Evolutionary conservation across 2,113 vertebrate species (phyloP).

Genomic region (Nerophis ophidion): DNA sequence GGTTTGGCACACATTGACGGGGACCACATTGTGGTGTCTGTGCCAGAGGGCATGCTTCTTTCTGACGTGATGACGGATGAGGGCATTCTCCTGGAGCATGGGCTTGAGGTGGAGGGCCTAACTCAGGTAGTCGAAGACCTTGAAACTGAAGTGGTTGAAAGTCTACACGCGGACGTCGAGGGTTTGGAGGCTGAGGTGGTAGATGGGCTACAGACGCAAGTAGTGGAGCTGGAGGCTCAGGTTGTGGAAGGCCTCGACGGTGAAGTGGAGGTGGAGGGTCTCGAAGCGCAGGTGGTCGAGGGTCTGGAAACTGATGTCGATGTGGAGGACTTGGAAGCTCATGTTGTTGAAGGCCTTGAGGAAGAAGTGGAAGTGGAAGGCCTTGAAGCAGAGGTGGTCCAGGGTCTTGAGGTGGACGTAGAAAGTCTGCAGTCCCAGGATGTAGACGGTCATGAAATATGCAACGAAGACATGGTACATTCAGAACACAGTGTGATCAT

Average conservation of each 20-base stretch:
- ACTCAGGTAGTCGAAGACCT: conserved; percentile 81
- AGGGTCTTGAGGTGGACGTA: conserved; percentile 77
- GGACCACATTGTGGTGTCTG: conserved; percentile 97
- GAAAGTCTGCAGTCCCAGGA: conserved; percentile 64
- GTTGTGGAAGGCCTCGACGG: conserved; percentile 81
- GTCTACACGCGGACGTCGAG: conserved; percentile 71
- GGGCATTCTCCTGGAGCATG: conserved; percentile 89
- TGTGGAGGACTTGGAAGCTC: conserved; percentile 69
- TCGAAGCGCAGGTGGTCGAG: conserved; percentile 58
- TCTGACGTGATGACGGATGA: conserved; percentile 95
- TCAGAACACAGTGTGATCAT: conserved; percentile 86
- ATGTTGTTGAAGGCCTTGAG: conserved; percentile 81
- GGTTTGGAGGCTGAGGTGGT: conserved; percentile 84
- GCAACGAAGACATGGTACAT: conserved; percentile 70
- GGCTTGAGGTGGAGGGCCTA: conserved; percentile 80
- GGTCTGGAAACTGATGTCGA: conserved; percentile 62
- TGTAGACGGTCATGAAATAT: conserved; percentile 65
- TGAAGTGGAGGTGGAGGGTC: conserved; percentile 74
- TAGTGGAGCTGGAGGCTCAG: conserved; percentile 63
- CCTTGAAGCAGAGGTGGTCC: conserved; percentile 72
- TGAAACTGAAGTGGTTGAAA: conserved; percentile 74
- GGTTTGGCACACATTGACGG: conserved; percentile 95
- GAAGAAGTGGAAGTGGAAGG: conserved; percentile 76
- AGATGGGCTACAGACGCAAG: conserved; percentile 58
- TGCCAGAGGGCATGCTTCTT: conserved; percentile 92